Base-by-base conservation (phyloP, 2,888 invertebrate genomes). In the Hydrotaea diabolus region DNA sequence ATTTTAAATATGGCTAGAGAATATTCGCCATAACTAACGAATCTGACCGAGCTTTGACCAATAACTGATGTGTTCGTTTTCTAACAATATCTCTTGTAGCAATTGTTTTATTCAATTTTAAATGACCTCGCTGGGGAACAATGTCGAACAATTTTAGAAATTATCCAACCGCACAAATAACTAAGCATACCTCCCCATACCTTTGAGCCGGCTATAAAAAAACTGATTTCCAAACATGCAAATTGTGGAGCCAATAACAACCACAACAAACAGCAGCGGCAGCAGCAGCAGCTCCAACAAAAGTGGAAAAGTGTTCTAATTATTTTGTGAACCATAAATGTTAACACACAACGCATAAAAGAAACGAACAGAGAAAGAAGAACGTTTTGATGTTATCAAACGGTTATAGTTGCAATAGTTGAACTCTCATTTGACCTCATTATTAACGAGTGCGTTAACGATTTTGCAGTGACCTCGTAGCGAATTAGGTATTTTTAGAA, bases 281-380 rank as follows among this genome's bases (percentile, higher is more conserved):
- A n/a, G n/a, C n/a, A n/a, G n/a, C 31, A 31, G 31, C 31, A 31
- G 3, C 26, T 55, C 53, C 46, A 71, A 71, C 49, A 15, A 49
- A 49, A 17, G 31, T 21, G 46, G 23, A 49, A 69, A 71, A 72
- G 55, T 72, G 72, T 55, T 72, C 72, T 31, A 72, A 72, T 72
- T 72, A 72, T 72, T 72, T 72, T 72, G n/a, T 72, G 53, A 72
- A 72, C 72, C 72, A 72, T 72, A 72, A 71, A 71, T 71, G 49
- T 49, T 59, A 59, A 59, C 59, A 59, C 59, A 26, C 59, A 59
- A 59, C 59, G 59, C 59, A 59, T 11, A 23, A 23, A 71, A 71
- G 15, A 71, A 13, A 46, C 17, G 19, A n/a, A 43, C 1, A 31
- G 7, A 31, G 7, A 19, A 66, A 17, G 5, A 39, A 39, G n/a